Base-by-base conservation (phyloP, 37 sponge, comb jelly and placozoan species). In the Ianthella basta region DNA sequence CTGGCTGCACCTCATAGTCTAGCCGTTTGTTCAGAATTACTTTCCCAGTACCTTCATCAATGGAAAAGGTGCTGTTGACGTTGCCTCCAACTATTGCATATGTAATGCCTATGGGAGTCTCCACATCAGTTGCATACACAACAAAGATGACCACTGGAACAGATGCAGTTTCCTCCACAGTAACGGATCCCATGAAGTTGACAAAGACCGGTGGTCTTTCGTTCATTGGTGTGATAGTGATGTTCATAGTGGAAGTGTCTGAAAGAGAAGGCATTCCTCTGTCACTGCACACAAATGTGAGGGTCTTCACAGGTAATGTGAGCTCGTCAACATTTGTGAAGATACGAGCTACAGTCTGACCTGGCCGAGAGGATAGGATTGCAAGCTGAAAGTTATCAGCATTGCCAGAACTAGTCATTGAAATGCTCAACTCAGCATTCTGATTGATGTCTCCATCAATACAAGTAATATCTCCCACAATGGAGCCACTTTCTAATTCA, bases 51-150 rank as follows among this genome's bases (percentile, higher is more conserved):
- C 6, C 37, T 25, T 57, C 36, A 59, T 88, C 72, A 56, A 92
- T 65, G 2, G 32, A 27, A 68, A 93, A 93, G 8, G 61, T 81
- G 10, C 79, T 87, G 12, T 36, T 57, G 5, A 84, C 80, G 61
- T 72, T 93, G 14, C 94, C 94, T 32, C 84, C 86, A 41, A 87
- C 84, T 15, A 93, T 84, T 6, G 72, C 66, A 55, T 93, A 93
- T 0, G 41, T 67, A 18, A 64, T 29, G 18, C 60, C 80, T 60
- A 0, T 81, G 21, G 54, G 54, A 54, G 63, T 56, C 55, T 84
- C 88, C 44, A 36, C 55, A 73, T 87, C 88, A 34, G 74, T 81
- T 29, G 91, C 91, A 73, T 63, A 59, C 12, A 91, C 88, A 37
- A 74, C 81, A 74, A 41, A 37, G 37, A 91, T 21, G 15, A 15